phyloP scores from a whole-genome alignment of 2,888 invertebrate species.

The Odiellus spinosus region DNA sequence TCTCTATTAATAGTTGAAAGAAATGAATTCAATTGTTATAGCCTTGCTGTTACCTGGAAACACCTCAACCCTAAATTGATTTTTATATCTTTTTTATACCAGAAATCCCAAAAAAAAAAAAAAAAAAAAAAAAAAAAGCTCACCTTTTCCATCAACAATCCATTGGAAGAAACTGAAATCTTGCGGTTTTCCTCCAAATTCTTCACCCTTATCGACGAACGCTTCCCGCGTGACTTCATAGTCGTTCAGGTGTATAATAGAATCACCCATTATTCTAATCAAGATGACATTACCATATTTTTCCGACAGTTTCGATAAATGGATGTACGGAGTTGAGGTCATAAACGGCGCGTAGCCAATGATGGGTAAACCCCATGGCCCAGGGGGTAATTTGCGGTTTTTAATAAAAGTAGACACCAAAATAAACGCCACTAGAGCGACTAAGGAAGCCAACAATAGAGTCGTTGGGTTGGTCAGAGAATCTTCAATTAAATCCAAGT shows the following conservation, averaged over 20 bases:
- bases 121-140: background rate
- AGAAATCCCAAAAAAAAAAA: background rate
- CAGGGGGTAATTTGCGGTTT: conserved; percentile 11
- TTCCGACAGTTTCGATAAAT: background rate
- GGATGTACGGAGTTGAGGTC: background rate
- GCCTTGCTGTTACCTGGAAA: background rate
- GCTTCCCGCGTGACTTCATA: conserved; percentile 1
- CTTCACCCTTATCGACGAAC: background rate
- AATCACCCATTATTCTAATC: background rate
- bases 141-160: background rate
- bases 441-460: conserved; percentile 54
- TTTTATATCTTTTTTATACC: background rate
- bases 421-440: conserved; percentile 85
- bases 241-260: background rate
- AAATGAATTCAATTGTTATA: background rate
- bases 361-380: background rate
- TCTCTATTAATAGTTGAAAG: no score
- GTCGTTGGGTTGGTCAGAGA: no score
- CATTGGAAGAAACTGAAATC: background rate
- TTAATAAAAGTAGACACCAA: conserved; percentile 46
- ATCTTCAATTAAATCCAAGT: no score
- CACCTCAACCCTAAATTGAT: background rate
- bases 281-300: background rate
- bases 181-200: conserved; percentile 1
- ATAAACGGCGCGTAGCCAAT: background rate